phyloP scores from a whole-genome alignment of 2,113 vertebrate genomes.

The Bos javanicus region DNA sequence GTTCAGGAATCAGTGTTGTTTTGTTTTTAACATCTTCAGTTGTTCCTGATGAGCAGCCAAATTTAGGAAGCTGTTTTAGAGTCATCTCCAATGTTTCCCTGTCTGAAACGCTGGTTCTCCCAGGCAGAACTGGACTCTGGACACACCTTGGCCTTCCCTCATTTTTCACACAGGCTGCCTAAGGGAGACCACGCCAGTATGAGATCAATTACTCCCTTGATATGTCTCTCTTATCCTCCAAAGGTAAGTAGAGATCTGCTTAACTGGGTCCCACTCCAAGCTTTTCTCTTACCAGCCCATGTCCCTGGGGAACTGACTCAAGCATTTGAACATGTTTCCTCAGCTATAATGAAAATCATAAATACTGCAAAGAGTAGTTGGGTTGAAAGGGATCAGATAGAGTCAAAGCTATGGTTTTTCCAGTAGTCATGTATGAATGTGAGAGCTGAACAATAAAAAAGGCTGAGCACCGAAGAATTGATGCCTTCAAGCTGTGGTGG shows the following conservation, averaged over 20 bases:
- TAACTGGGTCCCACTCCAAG: background rate
- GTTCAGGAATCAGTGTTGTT: background rate
- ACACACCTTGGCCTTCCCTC: background rate
- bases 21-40: background rate
- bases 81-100: background rate
- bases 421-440: background rate
- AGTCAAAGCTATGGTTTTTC: background rate
- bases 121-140: background rate
- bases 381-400: background rate
- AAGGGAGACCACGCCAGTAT: background rate
- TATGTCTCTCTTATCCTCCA: background rate
- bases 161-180: background rate
- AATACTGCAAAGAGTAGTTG: background rate
- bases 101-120: background rate
- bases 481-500: background rate
- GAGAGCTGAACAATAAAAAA: background rate
- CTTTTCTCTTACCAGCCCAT: background rate
- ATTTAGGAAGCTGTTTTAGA: background rate
- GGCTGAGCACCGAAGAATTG: fast-evolving
- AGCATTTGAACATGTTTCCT: background rate
- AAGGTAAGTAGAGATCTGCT: background rate
- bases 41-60: background rate
- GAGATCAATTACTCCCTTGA: background rate
- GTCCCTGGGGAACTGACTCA: background rate
- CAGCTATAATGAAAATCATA: background rate